Evolutionary conservation across 2,888 invertebrate genomes (phyloP).

Genomic region (Hydraecia micacea): DNA sequence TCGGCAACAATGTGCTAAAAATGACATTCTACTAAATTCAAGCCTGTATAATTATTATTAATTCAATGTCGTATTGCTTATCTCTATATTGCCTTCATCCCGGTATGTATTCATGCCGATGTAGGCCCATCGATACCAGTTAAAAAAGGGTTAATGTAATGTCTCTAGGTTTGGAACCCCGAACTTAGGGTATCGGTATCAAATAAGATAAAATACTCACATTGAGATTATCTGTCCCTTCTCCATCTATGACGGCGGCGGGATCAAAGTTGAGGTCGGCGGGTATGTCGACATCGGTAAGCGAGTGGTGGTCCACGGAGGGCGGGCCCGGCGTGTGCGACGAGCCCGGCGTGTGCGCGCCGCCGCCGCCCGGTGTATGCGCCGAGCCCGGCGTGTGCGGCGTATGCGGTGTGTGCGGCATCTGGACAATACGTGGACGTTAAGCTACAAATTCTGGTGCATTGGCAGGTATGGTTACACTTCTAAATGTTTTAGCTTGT

Average conservation of each 20-base stretch:
- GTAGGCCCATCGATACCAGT: neutral
- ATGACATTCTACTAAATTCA: neutral
- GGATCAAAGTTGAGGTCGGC: conserved; percentile 98
- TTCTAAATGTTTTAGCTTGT: neutral
- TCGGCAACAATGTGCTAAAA: neutral
- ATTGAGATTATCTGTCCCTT: conserved; percentile 97
- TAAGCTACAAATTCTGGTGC: neutral
- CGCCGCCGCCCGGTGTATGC: conserved; percentile 93
- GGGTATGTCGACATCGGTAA: conserved; percentile 94
- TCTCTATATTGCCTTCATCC: neutral
- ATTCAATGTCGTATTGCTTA: neutral
- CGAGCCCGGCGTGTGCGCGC: conserved; percentile 93
- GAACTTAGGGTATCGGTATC: neutral
- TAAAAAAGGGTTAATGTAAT: neutral
- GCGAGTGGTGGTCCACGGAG: conserved; percentile 93
- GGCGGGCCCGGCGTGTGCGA: conserved; percentile 94
- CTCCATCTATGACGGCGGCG: conserved; percentile 97
- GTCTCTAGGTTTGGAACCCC: neutral
- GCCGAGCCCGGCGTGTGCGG: conserved; percentile 95
- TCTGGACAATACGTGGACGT: conserved; percentile 81
- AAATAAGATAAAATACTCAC: conserved; percentile 91
- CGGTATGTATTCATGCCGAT: neutral
- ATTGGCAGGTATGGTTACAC: conserved; percentile 21
- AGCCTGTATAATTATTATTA: neutral
- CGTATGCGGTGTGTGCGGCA: conserved; percentile 93